Percentiles rank a stretch among this genome's conserved stretches.
phyloP scores from a whole-genome alignment of 2,888 invertebrate genomes.

The Acanthoscelides obtectus region DNA sequence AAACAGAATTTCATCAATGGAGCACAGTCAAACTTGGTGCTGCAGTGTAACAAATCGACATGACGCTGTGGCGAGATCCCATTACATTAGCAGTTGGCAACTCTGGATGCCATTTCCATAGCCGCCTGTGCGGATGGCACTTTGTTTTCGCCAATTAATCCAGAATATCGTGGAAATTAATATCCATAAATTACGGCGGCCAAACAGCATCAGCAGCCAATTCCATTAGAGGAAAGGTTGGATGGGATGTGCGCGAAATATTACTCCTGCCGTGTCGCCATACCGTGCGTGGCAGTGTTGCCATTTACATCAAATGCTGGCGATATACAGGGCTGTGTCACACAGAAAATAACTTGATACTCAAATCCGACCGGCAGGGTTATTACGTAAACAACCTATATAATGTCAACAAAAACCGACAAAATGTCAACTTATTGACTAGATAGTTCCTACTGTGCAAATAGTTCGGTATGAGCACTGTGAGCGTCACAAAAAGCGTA shows the following conservation, averaged over 20 bases:
- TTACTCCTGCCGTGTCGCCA: conserved; percentile 23
- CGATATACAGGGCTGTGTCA: too few relatives aligned
- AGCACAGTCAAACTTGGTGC: background rate
- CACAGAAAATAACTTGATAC: too few relatives aligned
- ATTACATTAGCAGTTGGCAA: conserved; percentile 9
- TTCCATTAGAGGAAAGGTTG: conserved; percentile 38
- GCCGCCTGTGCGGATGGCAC: conserved; percentile 9
- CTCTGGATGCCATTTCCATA: background rate
- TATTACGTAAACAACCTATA: too few relatives aligned
- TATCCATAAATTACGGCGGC: conserved; percentile 44
- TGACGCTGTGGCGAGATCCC: conserved; percentile 5
- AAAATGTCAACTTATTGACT: too few relatives aligned
- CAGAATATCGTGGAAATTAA: conserved; percentile 42
- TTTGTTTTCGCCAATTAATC: conserved; percentile 32
- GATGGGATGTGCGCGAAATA: conserved; percentile 15
- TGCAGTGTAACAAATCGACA: conserved; percentile 17
- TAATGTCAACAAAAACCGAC: too few relatives aligned
- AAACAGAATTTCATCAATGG: background rate
- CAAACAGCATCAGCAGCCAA: conserved; percentile 44
- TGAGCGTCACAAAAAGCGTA: too few relatives aligned
- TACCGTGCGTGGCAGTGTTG: background rate
- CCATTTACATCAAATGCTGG: too few relatives aligned
- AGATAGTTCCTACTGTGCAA: too few relatives aligned
- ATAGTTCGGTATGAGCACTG: too few relatives aligned
- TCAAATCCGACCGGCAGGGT: too few relatives aligned